Evolutionary conservation across 2,797 vertebrate genomes (phyloP).

Genomic region (Phataginus tetradactyla): DNA sequence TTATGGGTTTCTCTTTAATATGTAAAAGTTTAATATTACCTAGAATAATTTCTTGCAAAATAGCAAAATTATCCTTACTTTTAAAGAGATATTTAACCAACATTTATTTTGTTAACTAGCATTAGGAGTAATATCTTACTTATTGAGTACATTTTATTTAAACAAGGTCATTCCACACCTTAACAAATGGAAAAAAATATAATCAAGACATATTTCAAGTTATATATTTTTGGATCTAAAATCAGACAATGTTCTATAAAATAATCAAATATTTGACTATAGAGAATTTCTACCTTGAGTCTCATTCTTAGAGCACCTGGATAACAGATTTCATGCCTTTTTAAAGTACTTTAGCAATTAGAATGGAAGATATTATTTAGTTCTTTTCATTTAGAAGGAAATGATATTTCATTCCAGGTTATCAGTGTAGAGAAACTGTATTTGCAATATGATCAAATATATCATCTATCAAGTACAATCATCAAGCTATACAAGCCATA

Average conservation of each 20-base stretch:
- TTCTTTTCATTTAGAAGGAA: slow-evolving; percentile 67
- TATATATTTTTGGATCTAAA: slow-evolving; percentile 35
- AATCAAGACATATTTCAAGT: slow-evolving; percentile 44
- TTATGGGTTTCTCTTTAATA: slow-evolving; percentile 70
- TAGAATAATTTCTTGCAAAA: slow-evolving; percentile 60
- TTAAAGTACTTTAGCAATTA: slow-evolving; percentile 45
- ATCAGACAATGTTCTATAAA: background rate
- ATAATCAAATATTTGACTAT: slow-evolving; percentile 38
- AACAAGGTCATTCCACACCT: slow-evolving; percentile 23
- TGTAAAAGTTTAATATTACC: slow-evolving; percentile 69
- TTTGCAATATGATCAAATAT: slow-evolving; percentile 49
- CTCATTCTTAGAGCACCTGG: background rate
- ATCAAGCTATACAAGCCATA: slow-evolving; percentile 37
- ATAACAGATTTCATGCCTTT: slow-evolving; percentile 31
- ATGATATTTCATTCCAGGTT: slow-evolving; percentile 58
- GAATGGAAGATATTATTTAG: slow-evolving; percentile 56
- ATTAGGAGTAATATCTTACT: background rate
- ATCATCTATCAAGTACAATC: slow-evolving; percentile 49
- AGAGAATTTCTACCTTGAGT: background rate
- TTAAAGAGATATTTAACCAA: slow-evolving; percentile 61
- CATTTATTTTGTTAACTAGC: slow-evolving; percentile 42
- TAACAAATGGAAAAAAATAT: slow-evolving; percentile 38
- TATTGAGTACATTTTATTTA: slow-evolving; percentile 61
- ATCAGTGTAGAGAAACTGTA: slow-evolving; percentile 43
- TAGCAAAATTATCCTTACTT: slow-evolving; percentile 63